Evolutionary conservation across 2,888 invertebrate genomes (phyloP).

Genomic region (Pammene aurita): DNA sequence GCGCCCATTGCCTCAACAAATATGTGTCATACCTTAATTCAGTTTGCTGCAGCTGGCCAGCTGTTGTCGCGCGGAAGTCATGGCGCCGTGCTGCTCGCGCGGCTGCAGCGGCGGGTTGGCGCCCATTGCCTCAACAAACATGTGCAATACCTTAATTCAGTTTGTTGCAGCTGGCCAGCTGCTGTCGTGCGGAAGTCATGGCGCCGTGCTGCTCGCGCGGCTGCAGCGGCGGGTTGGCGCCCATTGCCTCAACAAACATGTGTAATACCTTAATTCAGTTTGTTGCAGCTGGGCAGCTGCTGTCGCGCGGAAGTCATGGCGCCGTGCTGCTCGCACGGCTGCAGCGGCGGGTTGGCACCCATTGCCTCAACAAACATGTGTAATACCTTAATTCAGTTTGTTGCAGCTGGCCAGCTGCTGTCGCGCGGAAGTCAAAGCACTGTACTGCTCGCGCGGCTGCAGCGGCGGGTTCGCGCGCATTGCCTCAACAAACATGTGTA

Average conservation of each 20-base stretch:
- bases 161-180: slow-evolving; percentile 93
- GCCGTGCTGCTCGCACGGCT: slow-evolving; percentile 91
- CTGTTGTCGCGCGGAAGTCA: slow-evolving; percentile 93
- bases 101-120: slow-evolving; percentile 91
- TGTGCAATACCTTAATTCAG: slow-evolving; percentile 86
- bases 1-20: slow-evolving; percentile 83
- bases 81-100: slow-evolving; percentile 92
- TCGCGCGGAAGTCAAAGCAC: slow-evolving; percentile 93
- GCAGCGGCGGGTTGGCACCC: slow-evolving; percentile 89
- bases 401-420: slow-evolving; percentile 94
- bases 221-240: slow-evolving; percentile 89
- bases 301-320: slow-evolving; percentile 94
- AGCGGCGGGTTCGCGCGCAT: slow-evolving; percentile 89
- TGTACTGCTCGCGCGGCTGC: slow-evolving; percentile 91
- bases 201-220: slow-evolving; percentile 93
- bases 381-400: slow-evolving; percentile 90
- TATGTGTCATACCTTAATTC: slow-evolving; percentile 85
- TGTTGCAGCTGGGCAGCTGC: slow-evolving; percentile 93
- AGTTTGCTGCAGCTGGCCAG: slow-evolving; percentile 92
- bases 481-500: slow-evolving; percentile 58
- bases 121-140: slow-evolving; percentile 87
- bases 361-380: slow-evolving; percentile 70
- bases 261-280: slow-evolving; percentile 88
- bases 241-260: slow-evolving; percentile 76
- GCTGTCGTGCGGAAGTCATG: slow-evolving; percentile 93